Evolutionary conservation across 2,797 vertebrate species (phyloP), one percentile per base, ranked within the genome.

Genomic region (Picus viridis): DNA sequence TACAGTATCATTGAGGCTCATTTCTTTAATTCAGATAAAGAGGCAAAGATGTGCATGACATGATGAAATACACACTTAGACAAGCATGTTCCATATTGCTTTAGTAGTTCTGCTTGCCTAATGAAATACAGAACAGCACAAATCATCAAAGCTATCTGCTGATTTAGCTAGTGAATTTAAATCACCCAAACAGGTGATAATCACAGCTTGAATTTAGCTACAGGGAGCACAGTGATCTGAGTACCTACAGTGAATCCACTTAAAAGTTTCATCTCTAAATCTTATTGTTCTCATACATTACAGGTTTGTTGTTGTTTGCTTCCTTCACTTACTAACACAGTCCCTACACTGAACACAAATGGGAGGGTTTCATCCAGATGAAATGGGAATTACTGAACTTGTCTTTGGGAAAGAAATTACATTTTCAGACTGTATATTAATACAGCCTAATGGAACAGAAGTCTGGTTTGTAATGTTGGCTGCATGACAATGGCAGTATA

Each of bases 181-280:
- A 92, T 86, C 73, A 71, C 58, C 32, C 77, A 70, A 83, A 76
- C n/a, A 90, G 73, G 73, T 86, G 49, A 90, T 90, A 74, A 86
- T 83, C 62, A 86, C 62, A 88, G 65, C 67, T 88, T 76, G 77
- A 80, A 34, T 73, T 73, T 65, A 77, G 39, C 47, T 86, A 70
- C 32, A 74, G 39, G 62, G 80, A 80, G 53, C 45, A 90, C 67
- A 70, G 34, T 7, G 76, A 83, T 77, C 24, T 17, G 43, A 89
- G 24, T 73, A 76, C 64, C 72, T 59, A 45, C 47, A 65, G 47
- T 26, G 76, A 93, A 88, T 61, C 56, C 30, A 65, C 23, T 70
- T 87, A 78, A 78, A 63, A 17, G 8, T 53, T 91, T 39, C 18
- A 72, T 65, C 51, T 69, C 53, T 79, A 76, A 74, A 76, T 82